Evolutionary conservation across 37 sponge, comb jelly and placozoan genomes (phyloP).

Genomic region (Chondrosia reniformis): DNA sequence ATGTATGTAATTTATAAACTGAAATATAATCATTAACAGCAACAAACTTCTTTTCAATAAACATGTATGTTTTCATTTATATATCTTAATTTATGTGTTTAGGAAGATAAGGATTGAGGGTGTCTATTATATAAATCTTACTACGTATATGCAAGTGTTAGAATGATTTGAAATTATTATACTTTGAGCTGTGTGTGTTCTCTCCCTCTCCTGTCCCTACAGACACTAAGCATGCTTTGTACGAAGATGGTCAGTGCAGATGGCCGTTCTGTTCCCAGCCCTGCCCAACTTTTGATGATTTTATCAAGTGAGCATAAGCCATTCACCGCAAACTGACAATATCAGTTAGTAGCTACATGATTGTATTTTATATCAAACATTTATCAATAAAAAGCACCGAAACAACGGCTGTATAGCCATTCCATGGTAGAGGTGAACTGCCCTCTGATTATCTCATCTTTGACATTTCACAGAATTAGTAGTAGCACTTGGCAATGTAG

Average conservation of each 20-base stretch:
- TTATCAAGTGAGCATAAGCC: constrained; percentile 1
- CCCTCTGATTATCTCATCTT: too few relatives aligned
- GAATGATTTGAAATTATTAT: too few relatives aligned
- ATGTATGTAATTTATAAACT: neutral
- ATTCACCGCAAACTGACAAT: neutral
- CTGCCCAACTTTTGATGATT: constrained; percentile 1
- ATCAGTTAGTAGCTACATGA: neutral
- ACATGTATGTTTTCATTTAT: neutral
- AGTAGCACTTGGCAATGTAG: too few relatives aligned
- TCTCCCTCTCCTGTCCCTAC: neutral
- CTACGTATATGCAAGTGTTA: too few relatives aligned
- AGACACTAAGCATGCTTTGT: constrained; percentile 20
- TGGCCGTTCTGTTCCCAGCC: constrained; percentile 28
- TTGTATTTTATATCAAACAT: neutral
- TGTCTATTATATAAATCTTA: too few relatives aligned
- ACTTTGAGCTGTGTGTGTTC: neutral
- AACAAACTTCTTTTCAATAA: neutral
- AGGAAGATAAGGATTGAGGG: too few relatives aligned
- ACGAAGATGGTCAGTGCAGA: constrained; percentile 24
- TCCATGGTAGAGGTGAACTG: too few relatives aligned
- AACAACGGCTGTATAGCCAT: neutral
- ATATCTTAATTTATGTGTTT: neutral
- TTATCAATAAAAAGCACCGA: neutral
- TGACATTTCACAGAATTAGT: too few relatives aligned
- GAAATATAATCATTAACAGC: neutral